These are phyloP conservation scores for Scaptomyza parva DNA, from an alignment of 2,888 invertebrate species.

Conservation along the genomic window DNA sequence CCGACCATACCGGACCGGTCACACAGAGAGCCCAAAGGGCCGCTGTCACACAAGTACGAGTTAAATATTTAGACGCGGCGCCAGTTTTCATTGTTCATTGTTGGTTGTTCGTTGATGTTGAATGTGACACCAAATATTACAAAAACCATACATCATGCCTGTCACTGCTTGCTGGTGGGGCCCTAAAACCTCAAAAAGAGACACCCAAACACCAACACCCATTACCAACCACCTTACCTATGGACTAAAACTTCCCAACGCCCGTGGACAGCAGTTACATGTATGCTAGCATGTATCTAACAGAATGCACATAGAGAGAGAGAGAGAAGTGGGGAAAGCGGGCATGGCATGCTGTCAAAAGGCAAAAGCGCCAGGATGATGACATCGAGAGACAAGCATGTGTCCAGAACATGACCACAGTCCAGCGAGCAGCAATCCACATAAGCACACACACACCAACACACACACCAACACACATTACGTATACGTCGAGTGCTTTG, in stretches of 20 bases:
- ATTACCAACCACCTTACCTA: neutral
- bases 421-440: too few species aligned
- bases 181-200: neutral
- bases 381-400: conserved; percentile 62
- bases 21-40: conserved; percentile 12
- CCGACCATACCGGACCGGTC: neutral
- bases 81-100: conserved; percentile 53
- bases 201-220: neutral
- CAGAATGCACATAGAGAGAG: conserved; percentile 24
- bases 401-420: conserved; percentile 54
- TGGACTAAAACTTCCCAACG: too few species aligned
- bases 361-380: conserved; percentile 56
- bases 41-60: conserved; percentile 49
- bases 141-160: conserved; percentile 72
- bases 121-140: conserved; percentile 78
- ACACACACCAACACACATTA: neutral
- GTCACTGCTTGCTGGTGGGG: too few species aligned
- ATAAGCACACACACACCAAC: conserved; percentile 3
- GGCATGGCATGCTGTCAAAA: conserved; percentile 34
- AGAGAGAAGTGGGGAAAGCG: neutral
- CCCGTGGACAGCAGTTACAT: conserved; percentile 30
- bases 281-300: conserved; percentile 28
- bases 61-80: conserved; percentile 74
- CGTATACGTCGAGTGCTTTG: neutral
- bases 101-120: conserved; percentile 56